Base-by-base conservation (phyloP, 92 coral and sea anemone species). In the Ricordea florida region DNA sequence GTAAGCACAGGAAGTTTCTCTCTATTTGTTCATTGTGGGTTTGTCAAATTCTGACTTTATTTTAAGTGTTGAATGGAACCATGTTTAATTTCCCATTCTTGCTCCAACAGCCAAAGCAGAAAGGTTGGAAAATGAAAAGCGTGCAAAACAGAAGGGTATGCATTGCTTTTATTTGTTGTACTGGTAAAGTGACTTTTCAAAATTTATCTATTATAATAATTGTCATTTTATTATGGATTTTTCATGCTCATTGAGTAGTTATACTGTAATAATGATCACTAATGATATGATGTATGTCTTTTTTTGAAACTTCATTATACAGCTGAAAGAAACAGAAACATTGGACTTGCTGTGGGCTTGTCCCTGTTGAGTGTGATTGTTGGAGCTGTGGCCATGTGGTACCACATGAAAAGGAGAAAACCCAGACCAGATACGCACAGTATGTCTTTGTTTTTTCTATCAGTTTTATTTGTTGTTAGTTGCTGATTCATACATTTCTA, bases 291-390 rank as follows among this genome's bases (percentile, higher is more conserved):
- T n/a, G n/a, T n/a, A n/a, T n/a, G n/a, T 10, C 24, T 13, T 10
- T 28, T 23, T 21, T 11, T 14, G n/a, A 10, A 51, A n/a, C 30
- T 72, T 11, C 17, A 20, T 28, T 53, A 53, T 42, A 1, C 66
- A 81, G 92, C 80, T 25, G 44, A 78, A 25, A 67, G 60, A 60
- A 83, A 76, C 37, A 87, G 78, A 32, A 83, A 52, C 67, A 87
- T 91, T 48, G 97, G 90, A 15, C 72, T 88, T 26, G 89, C 97
- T 17, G 97, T 91, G 30, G 77, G 78, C 13, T 88, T 91, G 43
- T 65, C 90, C 3, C 30, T 91, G 5, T 63, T 91, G 22, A 93
- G 93, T 25, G 47, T 87, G 22, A 31, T 91, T 1, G 90, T 50
- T 29, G 97, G 97, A 26, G 97, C 81, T n/a, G 73, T 59, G 16